These are phyloP conservation scores for Lethrus apterus DNA, from an alignment of 1,140 invertebrate species.

Conservation along the genomic window DNA sequence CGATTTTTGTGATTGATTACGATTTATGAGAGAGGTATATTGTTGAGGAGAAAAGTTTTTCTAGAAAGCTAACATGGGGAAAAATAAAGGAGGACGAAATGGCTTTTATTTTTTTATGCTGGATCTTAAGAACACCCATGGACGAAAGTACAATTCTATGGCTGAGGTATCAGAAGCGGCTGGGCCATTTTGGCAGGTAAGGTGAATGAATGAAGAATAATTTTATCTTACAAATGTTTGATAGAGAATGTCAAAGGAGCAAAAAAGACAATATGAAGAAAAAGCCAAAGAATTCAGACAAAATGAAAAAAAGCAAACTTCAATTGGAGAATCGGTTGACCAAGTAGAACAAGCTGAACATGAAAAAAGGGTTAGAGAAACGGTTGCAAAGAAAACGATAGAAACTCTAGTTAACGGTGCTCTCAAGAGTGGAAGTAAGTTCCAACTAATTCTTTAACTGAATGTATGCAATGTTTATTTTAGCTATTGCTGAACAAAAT, in stretches of 20 bases:
- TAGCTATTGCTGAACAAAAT: conserved; percentile 7
- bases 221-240: not conserved
- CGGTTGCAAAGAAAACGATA: not conserved
- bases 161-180: conserved; percentile 1
- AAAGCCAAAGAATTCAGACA: conserved; percentile 5
- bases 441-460: not conserved
- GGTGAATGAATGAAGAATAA: not conserved
- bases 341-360: not conserved
- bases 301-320: conserved; percentile 9
- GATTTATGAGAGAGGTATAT: too few relatives aligned
- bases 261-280: conserved; percentile 6
- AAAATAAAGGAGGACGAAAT: not conserved
- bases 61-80: not conserved
- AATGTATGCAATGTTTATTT: not conserved
- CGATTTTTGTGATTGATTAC: too few relatives aligned
- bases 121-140: conserved; percentile 7
- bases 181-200: conserved; percentile 7
- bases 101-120: conserved; percentile 11
- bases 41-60: not conserved
- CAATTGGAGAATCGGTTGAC: conserved; percentile 3
- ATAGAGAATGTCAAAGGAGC: not conserved
- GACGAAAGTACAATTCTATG: conserved; percentile 2
- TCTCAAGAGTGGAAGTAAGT: not conserved
- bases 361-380: not conserved
- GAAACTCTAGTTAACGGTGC: conserved; percentile 1